Conservation (phyloP, 2,888 invertebrate genomes). For the Omphaloscelis lunosa region DNA sequence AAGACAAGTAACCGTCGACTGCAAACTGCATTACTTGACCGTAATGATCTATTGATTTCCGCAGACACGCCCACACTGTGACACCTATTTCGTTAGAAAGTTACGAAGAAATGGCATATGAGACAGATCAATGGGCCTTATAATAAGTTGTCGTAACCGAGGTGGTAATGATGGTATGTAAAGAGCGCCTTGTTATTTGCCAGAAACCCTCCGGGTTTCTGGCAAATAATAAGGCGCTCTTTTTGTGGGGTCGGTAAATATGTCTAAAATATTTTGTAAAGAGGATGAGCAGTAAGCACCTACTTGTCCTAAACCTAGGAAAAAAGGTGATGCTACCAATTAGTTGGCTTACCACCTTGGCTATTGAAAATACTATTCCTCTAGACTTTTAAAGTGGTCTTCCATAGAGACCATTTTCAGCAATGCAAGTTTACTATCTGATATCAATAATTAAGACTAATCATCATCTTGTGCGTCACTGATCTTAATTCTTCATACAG, state of each 20-base stretch:
- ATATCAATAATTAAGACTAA: neutral
- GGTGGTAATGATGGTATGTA: constrained; percentile 31
- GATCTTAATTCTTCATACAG: constrained; percentile 30
- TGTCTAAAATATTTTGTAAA: neutral
- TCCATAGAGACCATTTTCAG: neutral
- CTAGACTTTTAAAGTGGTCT: neutral
- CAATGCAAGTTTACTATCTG: neutral
- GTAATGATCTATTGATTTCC: constrained; percentile 63
- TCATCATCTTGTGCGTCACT: constrained; percentile 26
- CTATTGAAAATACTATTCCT: neutral
- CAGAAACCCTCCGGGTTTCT: no score
- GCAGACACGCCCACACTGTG: constrained; percentile 50
- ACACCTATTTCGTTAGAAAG: constrained; percentile 54
- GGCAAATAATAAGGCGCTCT: constrained; percentile 5
- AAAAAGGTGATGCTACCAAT: neutral
- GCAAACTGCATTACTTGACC: constrained; percentile 57
- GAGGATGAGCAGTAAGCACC: neutral
- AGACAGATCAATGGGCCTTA: constrained; percentile 35
- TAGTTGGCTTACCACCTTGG: no score
- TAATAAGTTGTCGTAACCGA: constrained; percentile 17
- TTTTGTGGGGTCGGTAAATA: neutral
- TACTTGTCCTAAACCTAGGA: neutral
- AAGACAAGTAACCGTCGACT: constrained; percentile 40
- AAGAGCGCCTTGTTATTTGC: no score
- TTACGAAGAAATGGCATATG: constrained; percentile 48